Conservation (phyloP, 2,797 vertebrate species). For the Microcaecilia unicolor region DNA sequence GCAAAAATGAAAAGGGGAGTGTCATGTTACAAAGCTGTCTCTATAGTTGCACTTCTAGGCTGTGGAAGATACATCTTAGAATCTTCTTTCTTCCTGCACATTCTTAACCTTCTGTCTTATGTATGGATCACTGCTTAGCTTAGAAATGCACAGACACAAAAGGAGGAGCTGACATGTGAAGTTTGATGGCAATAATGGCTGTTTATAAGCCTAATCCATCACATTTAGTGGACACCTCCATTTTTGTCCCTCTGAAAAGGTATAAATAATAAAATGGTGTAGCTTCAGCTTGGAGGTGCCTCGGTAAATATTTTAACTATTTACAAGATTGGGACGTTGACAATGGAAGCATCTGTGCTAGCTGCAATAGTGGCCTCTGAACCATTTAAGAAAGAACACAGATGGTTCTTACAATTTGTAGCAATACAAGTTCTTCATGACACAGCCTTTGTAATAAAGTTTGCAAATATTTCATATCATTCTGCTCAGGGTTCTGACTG, state of each 20-base stretch:
- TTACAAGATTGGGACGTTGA: conserved; percentile 89
- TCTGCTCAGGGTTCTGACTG: conserved; percentile 18
- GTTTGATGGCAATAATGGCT: conserved; percentile 96
- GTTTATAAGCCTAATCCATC: conserved; percentile 99
- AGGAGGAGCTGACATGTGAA: conserved; percentile 89
- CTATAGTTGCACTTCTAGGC: conserved; percentile 93
- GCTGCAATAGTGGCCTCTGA: conserved; percentile 53
- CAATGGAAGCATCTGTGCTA: conserved; percentile 96
- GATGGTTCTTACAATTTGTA: conserved; percentile 78
- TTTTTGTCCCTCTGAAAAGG: conserved; percentile 96
- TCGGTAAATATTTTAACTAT: conserved; percentile 99
- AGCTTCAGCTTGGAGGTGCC: conserved; percentile 61
- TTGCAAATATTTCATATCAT: conserved; percentile 35
- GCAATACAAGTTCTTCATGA: conserved; percentile 44
- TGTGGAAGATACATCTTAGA: conserved; percentile 86
- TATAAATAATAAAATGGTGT: conserved; percentile 95
- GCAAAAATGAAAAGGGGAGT: conserved; percentile 27
- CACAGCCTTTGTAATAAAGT: conserved; percentile 28
- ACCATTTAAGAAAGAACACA: conserved; percentile 74
- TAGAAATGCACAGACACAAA: conserved; percentile 94
- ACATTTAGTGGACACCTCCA: conserved; percentile 99
- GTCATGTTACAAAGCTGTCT: conserved; percentile 50
- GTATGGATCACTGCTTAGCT: conserved; percentile 99
- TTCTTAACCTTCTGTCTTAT: conserved; percentile 89
- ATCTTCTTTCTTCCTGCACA: conserved; percentile 79